A percentile compares a stretch with the other conserved stretches of the same genome.
Conservation (phyloP, 2,113 vertebrate species). For the Paedocypris sp. region DNA sequence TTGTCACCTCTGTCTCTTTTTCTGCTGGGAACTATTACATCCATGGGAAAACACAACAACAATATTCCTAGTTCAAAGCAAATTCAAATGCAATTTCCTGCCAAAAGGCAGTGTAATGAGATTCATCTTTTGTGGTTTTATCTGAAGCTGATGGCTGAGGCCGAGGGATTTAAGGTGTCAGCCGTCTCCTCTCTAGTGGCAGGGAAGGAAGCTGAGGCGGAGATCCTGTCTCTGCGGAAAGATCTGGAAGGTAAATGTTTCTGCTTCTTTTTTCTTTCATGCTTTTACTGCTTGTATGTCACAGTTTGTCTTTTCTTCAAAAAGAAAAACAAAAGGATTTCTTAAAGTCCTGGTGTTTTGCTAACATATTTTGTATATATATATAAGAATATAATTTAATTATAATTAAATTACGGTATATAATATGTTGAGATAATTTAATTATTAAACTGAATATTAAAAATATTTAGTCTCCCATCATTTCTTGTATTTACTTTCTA, state of each 20-base stretch:
- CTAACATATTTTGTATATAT: too few relatives aligned
- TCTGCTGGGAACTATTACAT: background rate
- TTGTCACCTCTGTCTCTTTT: background rate
- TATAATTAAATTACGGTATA: too few relatives aligned
- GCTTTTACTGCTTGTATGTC: background rate
- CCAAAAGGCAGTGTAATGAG: conserved; percentile 16
- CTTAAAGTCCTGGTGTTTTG: too few relatives aligned
- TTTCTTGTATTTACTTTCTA: too few relatives aligned
- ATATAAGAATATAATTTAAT: too few relatives aligned
- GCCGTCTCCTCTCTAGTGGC: conserved; percentile 56
- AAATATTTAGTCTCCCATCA: too few relatives aligned
- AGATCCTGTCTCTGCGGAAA: conserved; percentile 55
- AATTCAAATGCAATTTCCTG: conserved; percentile 20
- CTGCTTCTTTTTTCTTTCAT: background rate
- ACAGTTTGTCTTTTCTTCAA: too few relatives aligned
- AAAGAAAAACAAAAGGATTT: too few relatives aligned
- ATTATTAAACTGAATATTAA: too few relatives aligned
- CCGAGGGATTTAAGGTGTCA: conserved; percentile 40
- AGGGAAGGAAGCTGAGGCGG: conserved; percentile 58
- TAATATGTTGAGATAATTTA: too few relatives aligned
- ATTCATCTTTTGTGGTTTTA: conserved; percentile 4
- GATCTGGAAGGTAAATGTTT: conserved; percentile 62
- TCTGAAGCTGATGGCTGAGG: conserved; percentile 51
- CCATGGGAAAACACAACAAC: background rate
- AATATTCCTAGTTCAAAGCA: background rate